phyloP scores from a whole-genome alignment of 2,888 invertebrate species.

The Lepidochitona cinerea region DNA sequence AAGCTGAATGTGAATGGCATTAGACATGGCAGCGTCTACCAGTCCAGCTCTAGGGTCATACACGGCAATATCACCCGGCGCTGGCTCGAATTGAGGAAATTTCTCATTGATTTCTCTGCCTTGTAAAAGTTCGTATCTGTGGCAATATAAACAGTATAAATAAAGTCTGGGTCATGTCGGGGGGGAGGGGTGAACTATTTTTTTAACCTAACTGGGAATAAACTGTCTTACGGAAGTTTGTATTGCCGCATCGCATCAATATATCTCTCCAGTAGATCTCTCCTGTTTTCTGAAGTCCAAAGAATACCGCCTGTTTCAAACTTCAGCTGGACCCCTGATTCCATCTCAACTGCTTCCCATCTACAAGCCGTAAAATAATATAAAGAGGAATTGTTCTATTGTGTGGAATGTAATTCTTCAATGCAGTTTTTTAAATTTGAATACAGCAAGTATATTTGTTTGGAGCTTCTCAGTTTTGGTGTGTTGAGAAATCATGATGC shows the following conservation, averaged over 20 bases:
- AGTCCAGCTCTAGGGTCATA: constrained; percentile 64
- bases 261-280: constrained; percentile 44
- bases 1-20: constrained; percentile 64
- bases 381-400: too few relatives aligned
- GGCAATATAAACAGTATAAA: too few relatives aligned
- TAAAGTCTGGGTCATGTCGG: too few relatives aligned
- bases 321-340: constrained; percentile 63
- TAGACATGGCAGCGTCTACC: constrained; percentile 65
- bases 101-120: constrained; percentile 39
- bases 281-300: constrained; percentile 43
- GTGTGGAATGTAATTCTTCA: too few relatives aligned
- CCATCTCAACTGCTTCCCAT: constrained; percentile 61
- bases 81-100: constrained; percentile 56
- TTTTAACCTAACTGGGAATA: too few relatives aligned
- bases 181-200: too few relatives aligned
- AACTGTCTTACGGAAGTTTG: constrained; percentile 55
- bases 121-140: constrained; percentile 48
- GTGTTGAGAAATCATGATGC: too few relatives aligned
- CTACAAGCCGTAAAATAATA: too few relatives aligned
- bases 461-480: too few relatives aligned
- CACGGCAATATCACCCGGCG: constrained; percentile 45
- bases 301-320: constrained; percentile 59
- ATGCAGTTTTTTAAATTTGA: too few relatives aligned
- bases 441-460: too few relatives aligned
- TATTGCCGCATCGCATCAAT: constrained; percentile 51